phyloP scores from a whole-genome alignment of 1,140 invertebrate genomes.

The Helicoverpa zea region DNA sequence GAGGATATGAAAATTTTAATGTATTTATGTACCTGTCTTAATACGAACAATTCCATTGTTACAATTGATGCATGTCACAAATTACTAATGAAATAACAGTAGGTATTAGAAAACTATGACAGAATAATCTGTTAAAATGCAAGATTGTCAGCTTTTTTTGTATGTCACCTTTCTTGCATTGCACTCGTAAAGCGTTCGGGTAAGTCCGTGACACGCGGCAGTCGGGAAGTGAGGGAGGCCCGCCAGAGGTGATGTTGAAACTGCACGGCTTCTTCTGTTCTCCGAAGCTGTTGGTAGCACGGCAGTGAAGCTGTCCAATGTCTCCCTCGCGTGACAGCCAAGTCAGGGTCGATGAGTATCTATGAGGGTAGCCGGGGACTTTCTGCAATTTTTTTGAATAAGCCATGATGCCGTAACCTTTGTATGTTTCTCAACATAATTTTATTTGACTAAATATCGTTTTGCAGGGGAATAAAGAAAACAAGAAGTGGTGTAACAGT shows the following conservation, averaged over 20 bases:
- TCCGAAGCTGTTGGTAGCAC: conserved; percentile 75
- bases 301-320: conserved; percentile 68
- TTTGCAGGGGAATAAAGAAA: not conserved
- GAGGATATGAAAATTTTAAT: not conserved
- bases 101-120: not conserved
- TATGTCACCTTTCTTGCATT: conserved; percentile 74
- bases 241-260: conserved; percentile 66
- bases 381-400: conserved; percentile 57
- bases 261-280: conserved; percentile 75
- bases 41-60: too few relatives aligned
- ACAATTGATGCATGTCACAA: too few relatives aligned
- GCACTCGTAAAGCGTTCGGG: conserved; percentile 62
- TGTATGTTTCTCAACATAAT: too few relatives aligned
- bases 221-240: conserved; percentile 65
- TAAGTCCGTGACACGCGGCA: conserved; percentile 67
- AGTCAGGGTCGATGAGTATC: conserved; percentile 73
- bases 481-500: not conserved
- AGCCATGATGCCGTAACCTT: too few relatives aligned
- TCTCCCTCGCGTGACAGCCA: conserved; percentile 72
- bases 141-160: not conserved
- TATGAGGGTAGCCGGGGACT: conserved; percentile 66
- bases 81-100: not conserved
- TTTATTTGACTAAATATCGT: too few relatives aligned
- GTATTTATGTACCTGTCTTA: too few relatives aligned
- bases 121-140: not conserved